Evolutionary conservation across 2,113 vertebrate genomes (phyloP), one percentile per base, ranked within the genome.

Genomic region (Willisornis vidua): DNA sequence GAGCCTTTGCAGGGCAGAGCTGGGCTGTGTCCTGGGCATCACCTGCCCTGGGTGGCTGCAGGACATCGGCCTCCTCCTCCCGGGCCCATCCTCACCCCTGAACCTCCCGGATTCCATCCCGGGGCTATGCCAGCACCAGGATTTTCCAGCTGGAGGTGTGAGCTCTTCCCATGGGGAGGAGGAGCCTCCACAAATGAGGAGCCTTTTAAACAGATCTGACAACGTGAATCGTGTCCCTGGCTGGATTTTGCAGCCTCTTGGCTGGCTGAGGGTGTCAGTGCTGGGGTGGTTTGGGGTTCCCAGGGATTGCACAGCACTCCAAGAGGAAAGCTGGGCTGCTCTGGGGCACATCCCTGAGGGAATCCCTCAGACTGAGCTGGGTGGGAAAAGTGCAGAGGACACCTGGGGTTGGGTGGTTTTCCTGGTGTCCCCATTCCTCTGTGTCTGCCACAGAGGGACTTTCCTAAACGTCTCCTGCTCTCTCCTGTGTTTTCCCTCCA

Each of bases 351-450:
- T 35, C 14, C 58, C 48, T 1, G 15, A 31, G 26, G 26, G 52
- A 33, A 24, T 19, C 29, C 31, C 16, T 45, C 49, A 3, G 70
- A 51, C 11, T 29, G 78, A 71, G 58, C 59, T 84, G 5, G 3
- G 19, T 33, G 43, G 31, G n/a, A 9, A 13, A 35, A 61, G 39
- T 52, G 57, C 81, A 81, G 73, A 62, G 77, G 70, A 31, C 25
- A 12, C 1, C 0, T 1, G 10, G 41, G 17, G n/a, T 0, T 26
- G 33, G 2, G 12, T 37, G 0, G 9, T 7, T 8, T 3, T 23
- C 74, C 52, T 45, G 39, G 22, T 19, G n/a, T 57, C 37, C n/a
- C 57, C 29, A 3, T 24, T 33, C 54, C 62, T 35, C 8, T 6
- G 18, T 43, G 4, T 10, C 55, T 57, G 28, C 46, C 39, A 19